Conservation (phyloP, 2,888 invertebrate genomes). For the Cerceris rybyensis region DNA sequence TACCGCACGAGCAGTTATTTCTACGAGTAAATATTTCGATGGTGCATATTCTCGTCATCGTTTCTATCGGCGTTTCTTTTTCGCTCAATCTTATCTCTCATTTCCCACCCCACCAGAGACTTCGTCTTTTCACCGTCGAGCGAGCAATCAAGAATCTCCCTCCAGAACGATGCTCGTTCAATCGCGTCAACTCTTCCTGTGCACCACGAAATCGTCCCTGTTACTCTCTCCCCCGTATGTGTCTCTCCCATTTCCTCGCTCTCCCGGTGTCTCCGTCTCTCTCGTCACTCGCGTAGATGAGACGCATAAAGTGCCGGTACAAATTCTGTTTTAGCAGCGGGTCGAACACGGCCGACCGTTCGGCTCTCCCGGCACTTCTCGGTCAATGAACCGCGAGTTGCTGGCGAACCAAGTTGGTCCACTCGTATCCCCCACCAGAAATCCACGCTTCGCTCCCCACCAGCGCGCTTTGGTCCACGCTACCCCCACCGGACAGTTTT, state of each 20-base stretch:
- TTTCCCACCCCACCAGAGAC: slow-evolving; percentile 11
- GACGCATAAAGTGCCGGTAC: slow-evolving; percentile 66
- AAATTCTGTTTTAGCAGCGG: slow-evolving; percentile 70
- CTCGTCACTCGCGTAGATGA: slow-evolving; percentile 49
- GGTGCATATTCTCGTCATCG: neutral
- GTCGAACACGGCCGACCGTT: slow-evolving; percentile 64
- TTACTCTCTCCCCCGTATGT: slow-evolving; percentile 14
- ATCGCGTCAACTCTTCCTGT: slow-evolving; percentile 16
- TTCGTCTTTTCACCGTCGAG: slow-evolving; percentile 7
- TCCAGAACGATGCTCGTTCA: slow-evolving; percentile 1
- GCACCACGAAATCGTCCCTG: slow-evolving; percentile 46
- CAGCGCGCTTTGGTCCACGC: slow-evolving; percentile 58
- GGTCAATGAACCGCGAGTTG: slow-evolving; percentile 81
- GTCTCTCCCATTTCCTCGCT: slow-evolving; percentile 6
- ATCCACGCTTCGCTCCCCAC: slow-evolving; percentile 52
- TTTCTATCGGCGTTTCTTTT: neutral
- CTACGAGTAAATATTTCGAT: neutral
- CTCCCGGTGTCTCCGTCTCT: slow-evolving; percentile 26
- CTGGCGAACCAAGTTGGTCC: slow-evolving; percentile 82
- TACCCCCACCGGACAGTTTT: slow-evolving; percentile 64
- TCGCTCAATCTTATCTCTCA: neutral
- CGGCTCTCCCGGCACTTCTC: slow-evolving; percentile 74
- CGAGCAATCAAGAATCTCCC: slow-evolving; percentile 15
- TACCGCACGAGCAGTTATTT: neutral
- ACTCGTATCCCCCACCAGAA: slow-evolving; percentile 71